phyloP scores from a whole-genome alignment of 2,113 vertebrate species.

The Porphyrio hochstetteri region DNA sequence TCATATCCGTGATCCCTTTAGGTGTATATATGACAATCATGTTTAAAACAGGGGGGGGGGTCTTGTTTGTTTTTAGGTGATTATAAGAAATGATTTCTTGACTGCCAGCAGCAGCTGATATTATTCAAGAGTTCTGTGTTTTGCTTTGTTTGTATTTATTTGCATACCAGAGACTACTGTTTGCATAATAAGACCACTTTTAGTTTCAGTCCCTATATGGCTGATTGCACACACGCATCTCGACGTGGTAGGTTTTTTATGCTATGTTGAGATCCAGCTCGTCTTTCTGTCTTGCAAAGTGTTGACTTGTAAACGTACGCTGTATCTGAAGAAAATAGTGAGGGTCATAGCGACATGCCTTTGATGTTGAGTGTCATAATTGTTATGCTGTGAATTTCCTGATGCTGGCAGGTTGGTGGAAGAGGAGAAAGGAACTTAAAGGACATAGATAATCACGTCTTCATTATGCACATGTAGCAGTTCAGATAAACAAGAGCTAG shows the following conservation, averaged over 20 bases:
- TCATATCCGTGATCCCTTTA: constrained; percentile 2
- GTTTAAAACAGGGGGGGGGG: not conserved
- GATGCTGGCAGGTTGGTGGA: not conserved
- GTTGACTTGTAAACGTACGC: constrained; percentile 1
- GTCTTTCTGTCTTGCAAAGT: not conserved
- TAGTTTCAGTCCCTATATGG: constrained; percentile 67
- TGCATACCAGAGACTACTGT: constrained; percentile 72
- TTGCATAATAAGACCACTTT: constrained; percentile 76
- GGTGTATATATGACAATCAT: not conserved
- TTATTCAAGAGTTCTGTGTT: constrained; percentile 64
- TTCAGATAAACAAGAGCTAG: not conserved
- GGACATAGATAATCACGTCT: not conserved
- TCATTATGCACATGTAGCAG: not conserved
- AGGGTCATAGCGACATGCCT: not conserved
- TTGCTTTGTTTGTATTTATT: constrained; percentile 74
- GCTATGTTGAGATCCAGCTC: constrained; percentile 32
- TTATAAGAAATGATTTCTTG: constrained; percentile 50
- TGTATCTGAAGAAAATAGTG: not conserved
- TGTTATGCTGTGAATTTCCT: not conserved
- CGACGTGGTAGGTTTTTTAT: constrained; percentile 11
- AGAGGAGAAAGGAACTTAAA: not conserved
- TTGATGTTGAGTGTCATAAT: not conserved
- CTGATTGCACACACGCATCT: constrained; percentile 65
- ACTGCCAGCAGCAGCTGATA: constrained; percentile 64
- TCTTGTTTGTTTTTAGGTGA: not conserved